These are phyloP conservation scores for Scarus forsteni DNA, from an alignment of 2,797 vertebrate species.

Conservation along the genomic window DNA sequence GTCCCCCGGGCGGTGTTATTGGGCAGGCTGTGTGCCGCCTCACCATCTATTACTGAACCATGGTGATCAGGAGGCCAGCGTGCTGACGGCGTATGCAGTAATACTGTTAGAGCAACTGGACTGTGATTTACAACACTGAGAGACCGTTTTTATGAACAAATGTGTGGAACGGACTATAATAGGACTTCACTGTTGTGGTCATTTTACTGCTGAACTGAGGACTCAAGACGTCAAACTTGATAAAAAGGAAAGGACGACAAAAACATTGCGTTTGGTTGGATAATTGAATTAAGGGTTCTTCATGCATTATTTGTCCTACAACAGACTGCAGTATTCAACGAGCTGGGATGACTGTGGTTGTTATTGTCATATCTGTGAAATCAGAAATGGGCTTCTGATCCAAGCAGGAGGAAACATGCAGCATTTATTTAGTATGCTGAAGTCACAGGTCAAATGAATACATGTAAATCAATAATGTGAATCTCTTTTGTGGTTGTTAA, in stretches of 20 bases:
- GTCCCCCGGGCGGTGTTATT: conserved; percentile 69
- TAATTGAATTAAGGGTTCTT: background rate
- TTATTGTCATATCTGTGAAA: conserved; percentile 10
- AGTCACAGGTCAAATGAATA: background rate
- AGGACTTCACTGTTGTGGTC: background rate
- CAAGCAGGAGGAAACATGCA: background rate
- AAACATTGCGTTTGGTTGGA: background rate
- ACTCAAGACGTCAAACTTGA: background rate
- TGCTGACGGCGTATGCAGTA: conserved; percentile 58
- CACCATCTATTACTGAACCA: conserved; percentile 70
- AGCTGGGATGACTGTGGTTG: background rate
- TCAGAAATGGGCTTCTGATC: background rate
- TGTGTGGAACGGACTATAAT: conserved; percentile 8
- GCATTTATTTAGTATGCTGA: background rate
- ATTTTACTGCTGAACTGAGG: conserved; percentile 8
- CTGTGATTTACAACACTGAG: conserved; percentile 58
- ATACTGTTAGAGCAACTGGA: conserved; percentile 42
- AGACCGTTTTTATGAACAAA: conserved; percentile 14
- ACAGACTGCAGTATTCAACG: background rate
- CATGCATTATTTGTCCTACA: background rate
- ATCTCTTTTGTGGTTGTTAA: too few species aligned
- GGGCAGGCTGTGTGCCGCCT: conserved; percentile 38
- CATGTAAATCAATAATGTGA: background rate
- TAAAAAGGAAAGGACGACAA: background rate
- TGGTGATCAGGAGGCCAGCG: conserved; percentile 64